These are phyloP conservation scores for Tenthredo livida DNA, from an alignment of 2,888 invertebrate genomes.

Conservation along the genomic window DNA sequence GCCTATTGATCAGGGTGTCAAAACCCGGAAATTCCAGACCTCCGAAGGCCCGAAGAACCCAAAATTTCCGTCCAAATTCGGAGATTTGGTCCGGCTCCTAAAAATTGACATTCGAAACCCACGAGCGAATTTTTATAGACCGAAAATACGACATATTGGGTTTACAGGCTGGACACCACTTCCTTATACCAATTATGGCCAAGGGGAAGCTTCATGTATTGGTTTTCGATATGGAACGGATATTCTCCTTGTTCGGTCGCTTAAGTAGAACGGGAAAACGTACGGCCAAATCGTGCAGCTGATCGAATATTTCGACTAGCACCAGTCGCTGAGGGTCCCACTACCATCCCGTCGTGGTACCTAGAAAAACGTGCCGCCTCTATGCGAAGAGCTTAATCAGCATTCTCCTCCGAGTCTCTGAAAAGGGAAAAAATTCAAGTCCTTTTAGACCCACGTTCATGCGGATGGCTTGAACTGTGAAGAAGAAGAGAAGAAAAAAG, in stretches of 20 bases:
- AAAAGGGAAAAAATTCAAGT: background rate
- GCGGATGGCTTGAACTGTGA: background rate
- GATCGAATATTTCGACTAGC: conserved; percentile 19
- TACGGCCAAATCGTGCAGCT: conserved; percentile 14
- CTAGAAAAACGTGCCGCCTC: conserved; percentile 18
- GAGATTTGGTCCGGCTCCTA: no score
- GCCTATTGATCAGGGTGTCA: background rate
- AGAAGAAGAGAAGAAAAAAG: background rate
- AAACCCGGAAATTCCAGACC: no score
- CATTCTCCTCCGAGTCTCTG: background rate
- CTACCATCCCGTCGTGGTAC: background rate
- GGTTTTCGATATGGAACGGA: conserved; percentile 27
- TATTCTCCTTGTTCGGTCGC: conserved; percentile 4
- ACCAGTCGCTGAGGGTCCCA: background rate
- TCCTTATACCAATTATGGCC: background rate
- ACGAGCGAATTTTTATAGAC: background rate
- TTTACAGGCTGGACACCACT: background rate
- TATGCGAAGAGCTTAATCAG: conserved; percentile 21
- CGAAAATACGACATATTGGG: background rate
- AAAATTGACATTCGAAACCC: background rate
- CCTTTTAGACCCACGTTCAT: background rate
- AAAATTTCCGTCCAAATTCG: no score
- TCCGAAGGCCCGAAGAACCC: no score
- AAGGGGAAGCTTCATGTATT: conserved; percentile 14
- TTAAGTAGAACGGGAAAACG: conserved; percentile 13